Evolutionary conservation across 2,888 invertebrate species (phyloP).

Genomic region (Agonopterix subpropinquella): DNA sequence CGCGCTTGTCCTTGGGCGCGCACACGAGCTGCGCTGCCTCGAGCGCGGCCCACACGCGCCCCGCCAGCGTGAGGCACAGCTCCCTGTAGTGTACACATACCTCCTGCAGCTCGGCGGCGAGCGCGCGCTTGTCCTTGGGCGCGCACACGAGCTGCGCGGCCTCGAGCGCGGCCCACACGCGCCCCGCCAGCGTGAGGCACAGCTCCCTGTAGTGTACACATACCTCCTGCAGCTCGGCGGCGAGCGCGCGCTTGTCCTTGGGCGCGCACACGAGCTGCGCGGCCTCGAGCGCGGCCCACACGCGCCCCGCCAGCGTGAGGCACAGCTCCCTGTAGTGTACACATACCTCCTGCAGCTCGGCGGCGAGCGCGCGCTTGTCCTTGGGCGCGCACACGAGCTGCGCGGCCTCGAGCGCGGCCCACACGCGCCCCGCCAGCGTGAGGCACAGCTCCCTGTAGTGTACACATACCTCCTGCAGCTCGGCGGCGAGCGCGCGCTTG

Average conservation of each 20-base stretch:
- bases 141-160: slow-evolving; percentile 85
- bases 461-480: slow-evolving; percentile 84
- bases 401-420: slow-evolving; percentile 90
- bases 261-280: slow-evolving; percentile 83
- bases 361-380: slow-evolving; percentile 81
- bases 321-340: slow-evolving; percentile 62
- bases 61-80: too few species aligned
- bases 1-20: too few species aligned
- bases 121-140: slow-evolving; percentile 55
- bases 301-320: slow-evolving; percentile 87
- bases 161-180: slow-evolving; percentile 91
- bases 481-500: slow-evolving; percentile 83
- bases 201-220: slow-evolving; percentile 50
- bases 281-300: slow-evolving; percentile 84
- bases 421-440: slow-evolving; percentile 86
- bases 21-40: too few species aligned
- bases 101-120: slow-evolving; percentile 90
- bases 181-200: too few species aligned
- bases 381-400: slow-evolving; percentile 80
- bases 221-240: not conserved
- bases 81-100: slow-evolving; percentile 26
- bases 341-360: slow-evolving; percentile 89
- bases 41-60: too few species aligned
- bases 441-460: slow-evolving; percentile 78
- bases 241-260: slow-evolving; percentile 68